Base-by-base conservation (phyloP, 2,888 invertebrate species). In the Agrotis ipsilon region DNA sequence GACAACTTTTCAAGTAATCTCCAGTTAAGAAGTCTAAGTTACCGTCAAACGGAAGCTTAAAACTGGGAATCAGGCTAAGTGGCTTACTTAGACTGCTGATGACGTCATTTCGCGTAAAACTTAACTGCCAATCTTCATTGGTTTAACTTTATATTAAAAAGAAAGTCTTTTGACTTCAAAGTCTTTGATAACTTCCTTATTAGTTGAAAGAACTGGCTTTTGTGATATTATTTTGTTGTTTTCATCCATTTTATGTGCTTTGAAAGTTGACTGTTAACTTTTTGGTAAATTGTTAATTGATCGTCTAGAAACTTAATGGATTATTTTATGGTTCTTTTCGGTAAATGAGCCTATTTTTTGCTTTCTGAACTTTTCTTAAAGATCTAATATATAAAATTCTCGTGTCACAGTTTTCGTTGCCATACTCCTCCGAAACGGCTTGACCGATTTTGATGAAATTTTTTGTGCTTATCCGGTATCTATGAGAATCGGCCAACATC, bases 61-160 rank as follows among this genome's bases (percentile, higher is more conserved):
- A 63, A 60, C 65, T 78, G 60, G n/a, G 55, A 64, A 57, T 78
- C 64, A 72, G 55, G 72, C 60, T 62, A 75, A 75, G 61, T 72
- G 57, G 48, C 57, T 73, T 72, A 78, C 73, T 72, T 65, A 65
- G 52, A 51, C 19, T 19, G 58, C 65, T 78, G 79, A 66, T 73
- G 74, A 54, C 59, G 46, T 7, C 52, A 24, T 54, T 58, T 62
- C 14, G 4, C 79, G 39, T 73, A 19, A 79, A 79, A 73, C 21
- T 63, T 79, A 59, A 79, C 62, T 66, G 57, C 58, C 45, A 70
- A 69, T 76, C 64, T 70, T 49, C 58, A 80, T 80, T 55, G 70
- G 61, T 45, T 51, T 54, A 76, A 46, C 57, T 24, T 75, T 80
- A 76, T 63, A 52, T 54, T 76, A 65, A 76, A 78, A 75, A 61